Conservation (phyloP, 2,113 vertebrate species). For the Nesogale talazaci region DNA sequence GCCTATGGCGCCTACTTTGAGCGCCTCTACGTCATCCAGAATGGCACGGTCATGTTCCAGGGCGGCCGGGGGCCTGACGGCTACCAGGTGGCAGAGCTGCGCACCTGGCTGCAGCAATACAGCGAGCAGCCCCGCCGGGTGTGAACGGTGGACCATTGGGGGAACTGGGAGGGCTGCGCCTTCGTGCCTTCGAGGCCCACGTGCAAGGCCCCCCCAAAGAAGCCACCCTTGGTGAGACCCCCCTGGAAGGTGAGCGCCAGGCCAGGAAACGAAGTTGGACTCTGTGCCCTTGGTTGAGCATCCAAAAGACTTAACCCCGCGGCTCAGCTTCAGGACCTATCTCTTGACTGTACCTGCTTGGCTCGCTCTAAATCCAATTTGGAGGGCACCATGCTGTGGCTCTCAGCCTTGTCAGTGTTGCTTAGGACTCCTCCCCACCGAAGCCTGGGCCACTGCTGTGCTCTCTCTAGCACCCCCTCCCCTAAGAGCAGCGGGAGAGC, state of each 20-base stretch:
- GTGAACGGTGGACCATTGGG: constrained; percentile 73
- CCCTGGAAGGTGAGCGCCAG: not conserved
- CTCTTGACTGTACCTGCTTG: not conserved
- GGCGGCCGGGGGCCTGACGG: constrained; percentile 96
- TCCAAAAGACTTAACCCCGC: not conserved
- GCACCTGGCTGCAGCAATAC: constrained; percentile 95
- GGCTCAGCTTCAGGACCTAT: constrained; percentile 24
- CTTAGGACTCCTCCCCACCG: not conserved
- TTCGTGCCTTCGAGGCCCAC: constrained; percentile 8
- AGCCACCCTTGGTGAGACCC: not conserved
- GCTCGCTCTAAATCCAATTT: not conserved
- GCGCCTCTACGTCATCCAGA: constrained; percentile 96
- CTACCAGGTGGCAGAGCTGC: constrained; percentile 96
- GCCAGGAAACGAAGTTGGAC: not conserved
- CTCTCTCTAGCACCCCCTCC: not conserved
- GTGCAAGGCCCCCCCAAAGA: not conserved
- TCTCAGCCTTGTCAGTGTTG: not conserved
- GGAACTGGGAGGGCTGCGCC: not conserved
- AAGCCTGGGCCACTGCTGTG: not conserved
- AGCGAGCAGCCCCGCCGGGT: constrained; percentile 84
- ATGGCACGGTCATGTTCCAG: constrained; percentile 94
- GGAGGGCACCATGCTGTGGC: not conserved
- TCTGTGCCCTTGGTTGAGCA: not conserved
- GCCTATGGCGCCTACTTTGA: constrained; percentile 99
- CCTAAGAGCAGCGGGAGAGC: not conserved